Base-by-base conservation (phyloP, 2,797 vertebrate genomes). In the Sebastes itinus region DNA sequence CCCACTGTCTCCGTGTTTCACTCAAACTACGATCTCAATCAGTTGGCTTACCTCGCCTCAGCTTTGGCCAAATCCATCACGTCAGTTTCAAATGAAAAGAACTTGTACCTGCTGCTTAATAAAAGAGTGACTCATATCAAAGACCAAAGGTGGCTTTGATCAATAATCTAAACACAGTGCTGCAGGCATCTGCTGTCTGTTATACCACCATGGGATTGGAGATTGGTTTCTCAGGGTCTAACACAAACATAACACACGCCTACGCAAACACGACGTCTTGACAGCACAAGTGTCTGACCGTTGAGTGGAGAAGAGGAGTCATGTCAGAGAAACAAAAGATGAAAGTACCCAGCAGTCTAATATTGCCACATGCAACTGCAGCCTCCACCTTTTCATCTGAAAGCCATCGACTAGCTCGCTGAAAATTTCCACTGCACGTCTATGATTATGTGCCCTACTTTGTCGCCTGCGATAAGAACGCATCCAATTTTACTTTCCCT, bases 401-500 rank as follows among this genome's bases (percentile, higher is more conserved):
- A 77, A 87, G 60, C 71, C 42, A 28, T 2, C 18, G 61, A 69
- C 59, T 58, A 4, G 38, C 64, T 64, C 22, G 20, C 23, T 22
- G 67, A 68, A 78, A 65, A 76, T 49, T 70, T 63, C 73, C 9
- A 1, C 60, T 7, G 35, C 60, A 56, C 54, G 10, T 58, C 9
- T 13, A 23, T 75, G 80, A 89, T 81, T 84, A 77, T 63, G 66
- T 64, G 54, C 0, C 78, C 64, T 63, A 85, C 85, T 85, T 78
- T 68, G 60, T 64, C 7, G 12, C 67, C 78, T 68, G 75, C 46
- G 84, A 87, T 85, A 85, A 86, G 80, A 85, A 86, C 7, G 64
- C 79, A 82, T 90, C 75, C 72, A 84, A 89, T 90, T 87, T 82
- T 4, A 56, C 67, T 75, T 54, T 85, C 49, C 61, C 27, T 72